These are phyloP conservation scores for Thysanoteuthis rhombus DNA, from an alignment of 2,888 invertebrate genomes.

Conservation along the genomic window DNA sequence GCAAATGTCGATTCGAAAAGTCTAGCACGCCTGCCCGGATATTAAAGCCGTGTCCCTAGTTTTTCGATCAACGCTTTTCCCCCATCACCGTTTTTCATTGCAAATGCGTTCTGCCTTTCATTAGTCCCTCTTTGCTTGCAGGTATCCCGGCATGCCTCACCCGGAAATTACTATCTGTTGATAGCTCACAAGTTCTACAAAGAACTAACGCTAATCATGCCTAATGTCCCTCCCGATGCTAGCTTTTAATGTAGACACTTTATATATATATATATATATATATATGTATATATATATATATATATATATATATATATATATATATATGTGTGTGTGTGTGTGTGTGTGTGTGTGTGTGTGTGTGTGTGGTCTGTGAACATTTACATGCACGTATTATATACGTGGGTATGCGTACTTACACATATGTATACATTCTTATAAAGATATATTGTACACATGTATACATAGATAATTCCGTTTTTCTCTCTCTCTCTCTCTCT, in stretches of 20 bases:
- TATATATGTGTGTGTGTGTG: no score
- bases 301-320: background rate
- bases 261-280: background rate
- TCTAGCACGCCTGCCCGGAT: background rate
- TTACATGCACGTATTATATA: no score
- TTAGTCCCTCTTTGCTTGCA: background rate
- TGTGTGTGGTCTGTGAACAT: no score
- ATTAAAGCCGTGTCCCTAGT: background rate
- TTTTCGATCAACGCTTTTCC: background rate
- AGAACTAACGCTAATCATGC: background rate
- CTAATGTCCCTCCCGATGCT: background rate
- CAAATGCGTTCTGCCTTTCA: background rate
- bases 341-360: no score
- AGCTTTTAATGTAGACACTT: background rate
- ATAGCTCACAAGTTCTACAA: background rate
- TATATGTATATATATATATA: background rate
- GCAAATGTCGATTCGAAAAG: background rate
- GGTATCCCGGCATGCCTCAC: background rate
- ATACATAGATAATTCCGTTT: no score
- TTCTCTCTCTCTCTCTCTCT: no score
- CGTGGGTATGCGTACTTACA: no score
- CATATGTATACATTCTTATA: no score
- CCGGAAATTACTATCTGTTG: conserved; percentile 12
- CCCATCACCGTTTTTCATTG: background rate
- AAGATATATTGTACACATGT: no score